phyloP scores from a whole-genome alignment of 2,888 invertebrate genomes.

The Nineta flava region DNA sequence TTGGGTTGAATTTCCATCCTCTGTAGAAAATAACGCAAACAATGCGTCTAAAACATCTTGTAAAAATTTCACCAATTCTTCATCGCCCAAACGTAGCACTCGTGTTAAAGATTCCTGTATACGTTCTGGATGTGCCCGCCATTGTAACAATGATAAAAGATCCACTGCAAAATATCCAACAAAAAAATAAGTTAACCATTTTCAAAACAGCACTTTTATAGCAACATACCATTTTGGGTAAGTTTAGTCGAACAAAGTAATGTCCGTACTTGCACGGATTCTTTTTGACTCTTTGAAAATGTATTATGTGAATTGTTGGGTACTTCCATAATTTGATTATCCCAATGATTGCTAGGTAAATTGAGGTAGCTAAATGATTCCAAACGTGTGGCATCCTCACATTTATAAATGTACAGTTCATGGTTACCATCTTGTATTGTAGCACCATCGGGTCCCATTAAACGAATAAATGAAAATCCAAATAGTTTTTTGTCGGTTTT shows the following conservation, averaged over 20 bases:
- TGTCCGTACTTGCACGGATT: slow-evolving; percentile 66
- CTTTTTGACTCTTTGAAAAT: slow-evolving; percentile 70
- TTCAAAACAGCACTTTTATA: too few relatives aligned
- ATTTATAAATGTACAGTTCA: slow-evolving; percentile 84
- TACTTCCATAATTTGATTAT: slow-evolving; percentile 34
- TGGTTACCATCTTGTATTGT: slow-evolving; percentile 77
- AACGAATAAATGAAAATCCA: slow-evolving; percentile 76
- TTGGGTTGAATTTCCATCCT: slow-evolving; percentile 77
- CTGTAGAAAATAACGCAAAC: slow-evolving; percentile 85
- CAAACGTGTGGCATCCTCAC: slow-evolving; percentile 63
- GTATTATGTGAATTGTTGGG: slow-evolving; percentile 29
- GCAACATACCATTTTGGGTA: slow-evolving; percentile 67
- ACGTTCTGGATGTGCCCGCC: slow-evolving; percentile 78
- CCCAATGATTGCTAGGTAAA: slow-evolving; percentile 44
- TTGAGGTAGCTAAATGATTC: slow-evolving; percentile 47
- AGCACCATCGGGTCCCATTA: slow-evolving; percentile 84
- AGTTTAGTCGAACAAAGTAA: slow-evolving; percentile 89
- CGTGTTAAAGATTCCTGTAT: slow-evolving; percentile 74
- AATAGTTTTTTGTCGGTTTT: slow-evolving; percentile 83
- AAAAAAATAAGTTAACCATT: background rate
- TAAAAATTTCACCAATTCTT: slow-evolving; percentile 87
- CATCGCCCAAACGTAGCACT: slow-evolving; percentile 67
- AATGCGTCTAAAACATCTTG: slow-evolving; percentile 88
- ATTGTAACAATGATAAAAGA: slow-evolving; percentile 72
- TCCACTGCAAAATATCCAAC: slow-evolving; percentile 46